These are phyloP conservation scores for Cyphomyrus discorhynchus DNA, from an alignment of 2,113 vertebrate genomes.

Conservation along the genomic window DNA sequence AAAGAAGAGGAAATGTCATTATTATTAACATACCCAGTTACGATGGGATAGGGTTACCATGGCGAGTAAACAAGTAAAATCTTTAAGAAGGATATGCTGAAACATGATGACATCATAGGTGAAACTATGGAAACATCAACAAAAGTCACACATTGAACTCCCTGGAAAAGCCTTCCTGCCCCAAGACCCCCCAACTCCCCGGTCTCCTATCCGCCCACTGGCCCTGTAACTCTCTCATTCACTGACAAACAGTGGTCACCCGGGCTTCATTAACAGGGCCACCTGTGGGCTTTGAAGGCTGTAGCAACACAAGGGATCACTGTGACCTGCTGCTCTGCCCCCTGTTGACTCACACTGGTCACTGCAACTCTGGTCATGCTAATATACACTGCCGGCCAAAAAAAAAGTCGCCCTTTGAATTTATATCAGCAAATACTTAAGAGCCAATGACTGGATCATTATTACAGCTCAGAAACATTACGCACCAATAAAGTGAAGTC, in stretches of 20 bases:
- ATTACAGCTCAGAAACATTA: no score
- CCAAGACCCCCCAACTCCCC: background rate
- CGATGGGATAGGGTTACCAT: background rate
- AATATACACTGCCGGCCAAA: background rate
- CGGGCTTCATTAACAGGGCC: background rate
- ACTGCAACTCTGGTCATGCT: background rate
- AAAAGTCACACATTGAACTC: background rate
- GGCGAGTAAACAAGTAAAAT: background rate
- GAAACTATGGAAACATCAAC: background rate
- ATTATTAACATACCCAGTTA: background rate
- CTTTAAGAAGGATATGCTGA: background rate
- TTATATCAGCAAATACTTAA: no score
- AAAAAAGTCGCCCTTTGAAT: no score
- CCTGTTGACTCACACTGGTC: background rate
- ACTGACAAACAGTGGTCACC: background rate
- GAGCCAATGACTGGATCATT: no score
- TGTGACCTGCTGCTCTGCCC: background rate
- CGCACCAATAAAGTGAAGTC: no score
- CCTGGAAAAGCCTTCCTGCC: background rate
- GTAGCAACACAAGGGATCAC: background rate
- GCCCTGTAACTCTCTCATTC: background rate
- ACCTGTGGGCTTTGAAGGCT: background rate
- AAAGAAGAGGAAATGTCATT: background rate
- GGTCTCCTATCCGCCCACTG: background rate
- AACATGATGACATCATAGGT: background rate